Evolutionary conservation across 2,888 invertebrate species (phyloP).

Genomic region (Agriotes lineatus): DNA sequence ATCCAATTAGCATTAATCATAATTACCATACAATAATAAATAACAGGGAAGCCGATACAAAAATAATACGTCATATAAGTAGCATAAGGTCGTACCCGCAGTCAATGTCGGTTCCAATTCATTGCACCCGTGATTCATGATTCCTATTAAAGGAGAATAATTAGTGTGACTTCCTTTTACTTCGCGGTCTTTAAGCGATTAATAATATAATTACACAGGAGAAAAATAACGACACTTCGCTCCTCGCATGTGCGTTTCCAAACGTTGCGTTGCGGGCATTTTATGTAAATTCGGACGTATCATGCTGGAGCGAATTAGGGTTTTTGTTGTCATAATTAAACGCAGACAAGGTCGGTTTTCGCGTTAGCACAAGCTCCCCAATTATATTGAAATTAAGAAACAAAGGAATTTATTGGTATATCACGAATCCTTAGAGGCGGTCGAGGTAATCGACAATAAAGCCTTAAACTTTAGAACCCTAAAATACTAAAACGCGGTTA

Average conservation of each 20-base stretch:
- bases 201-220: constrained; percentile 20
- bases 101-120: constrained; percentile 35
- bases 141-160: constrained; percentile 36
- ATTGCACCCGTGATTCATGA: constrained; percentile 41
- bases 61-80: constrained; percentile 16
- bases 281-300: background rate
- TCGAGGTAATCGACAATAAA: background rate
- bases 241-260: background rate
- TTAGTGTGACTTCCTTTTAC: constrained; percentile 37
- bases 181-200: constrained; percentile 27
- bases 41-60: constrained; percentile 2
- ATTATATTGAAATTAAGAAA: constrained; percentile 13
- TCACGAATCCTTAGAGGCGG: background rate
- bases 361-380: background rate
- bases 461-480: background rate
- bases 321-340: background rate
- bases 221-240: background rate
- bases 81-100: constrained; percentile 23
- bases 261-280: background rate
- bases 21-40: constrained; percentile 27
- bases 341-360: constrained; percentile 9
- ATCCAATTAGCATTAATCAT: constrained; percentile 30
- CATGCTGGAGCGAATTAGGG: background rate
- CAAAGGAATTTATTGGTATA: constrained; percentile 15
- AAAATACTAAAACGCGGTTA: constrained; percentile 13